Evolutionary conservation across 2,113 vertebrate species (phyloP).

Genomic region (Oryzias woworae): DNA sequence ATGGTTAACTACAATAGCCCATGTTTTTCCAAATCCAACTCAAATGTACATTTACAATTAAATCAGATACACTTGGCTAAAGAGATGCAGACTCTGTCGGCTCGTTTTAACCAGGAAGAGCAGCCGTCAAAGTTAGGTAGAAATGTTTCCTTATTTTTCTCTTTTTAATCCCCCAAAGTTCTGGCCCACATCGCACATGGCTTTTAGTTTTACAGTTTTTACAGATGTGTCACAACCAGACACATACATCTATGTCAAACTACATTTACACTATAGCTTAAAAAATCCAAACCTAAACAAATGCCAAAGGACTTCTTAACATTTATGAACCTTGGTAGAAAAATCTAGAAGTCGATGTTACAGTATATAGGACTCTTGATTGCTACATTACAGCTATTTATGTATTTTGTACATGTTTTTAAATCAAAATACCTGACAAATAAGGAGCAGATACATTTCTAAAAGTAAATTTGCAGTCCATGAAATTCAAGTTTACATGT

Average conservation of each 20-base stretch:
- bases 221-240: neutral
- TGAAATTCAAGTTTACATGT: too few relatives aligned
- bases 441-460: too few relatives aligned
- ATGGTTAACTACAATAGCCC: slow-evolving; percentile 47
- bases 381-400: too few relatives aligned
- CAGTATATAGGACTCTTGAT: too few relatives aligned
- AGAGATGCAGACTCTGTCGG: slow-evolving; percentile 10
- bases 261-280: too few relatives aligned
- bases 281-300: too few relatives aligned
- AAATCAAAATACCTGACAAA: too few relatives aligned
- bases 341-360: too few relatives aligned
- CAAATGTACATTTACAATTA: slow-evolving; percentile 65
- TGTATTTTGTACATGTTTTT: too few relatives aligned
- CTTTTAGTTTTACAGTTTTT: slow-evolving; percentile 37
- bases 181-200: slow-evolving; percentile 30
- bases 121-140: slow-evolving; percentile 19
- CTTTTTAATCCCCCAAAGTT: neutral
- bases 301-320: too few relatives aligned
- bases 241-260: neutral
- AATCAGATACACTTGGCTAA: slow-evolving; percentile 54
- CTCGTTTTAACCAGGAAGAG: slow-evolving; percentile 36
- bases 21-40: slow-evolving; percentile 55
- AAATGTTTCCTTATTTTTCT: neutral
- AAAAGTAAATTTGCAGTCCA: too few relatives aligned
- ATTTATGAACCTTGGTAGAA: too few relatives aligned